A percentile compares a stretch with the other conserved stretches of the same genome.
Evolutionary conservation across 2,888 invertebrate genomes (phyloP).

Genomic region (Pocota personata): DNA sequence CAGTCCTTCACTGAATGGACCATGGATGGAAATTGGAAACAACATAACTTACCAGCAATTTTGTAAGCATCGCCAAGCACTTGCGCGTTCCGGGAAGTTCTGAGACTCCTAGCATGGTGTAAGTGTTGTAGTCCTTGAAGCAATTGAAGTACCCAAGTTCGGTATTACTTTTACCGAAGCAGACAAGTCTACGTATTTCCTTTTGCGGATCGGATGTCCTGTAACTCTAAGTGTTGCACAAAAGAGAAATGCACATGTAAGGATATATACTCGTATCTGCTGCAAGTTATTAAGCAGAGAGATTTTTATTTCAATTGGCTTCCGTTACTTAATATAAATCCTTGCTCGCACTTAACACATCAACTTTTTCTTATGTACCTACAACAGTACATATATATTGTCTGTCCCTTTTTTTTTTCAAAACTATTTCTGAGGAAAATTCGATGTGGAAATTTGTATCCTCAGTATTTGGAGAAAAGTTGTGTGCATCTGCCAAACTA

Average conservation of each 20-base stretch:
- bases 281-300: background rate
- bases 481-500: constrained; percentile 47
- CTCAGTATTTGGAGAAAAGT: constrained; percentile 36
- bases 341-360: background rate
- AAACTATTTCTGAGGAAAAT: too few species aligned
- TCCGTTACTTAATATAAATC: constrained; percentile 14
- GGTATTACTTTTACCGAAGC: background rate
- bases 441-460: constrained; percentile 52
- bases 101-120: constrained; percentile 27
- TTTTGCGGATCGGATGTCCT: constrained; percentile 15
- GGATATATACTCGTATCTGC: constrained; percentile 22
- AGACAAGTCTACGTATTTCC: background rate
- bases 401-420: too few species aligned
- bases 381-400: too few species aligned
- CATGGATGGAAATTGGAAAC: background rate
- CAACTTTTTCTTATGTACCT: background rate
- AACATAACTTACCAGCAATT: constrained; percentile 58
- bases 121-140: constrained; percentile 21
- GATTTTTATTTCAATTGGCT: constrained; percentile 32
- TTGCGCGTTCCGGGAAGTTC: constrained; percentile 46
- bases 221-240: constrained; percentile 20
- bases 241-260: background rate
- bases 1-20: background rate
- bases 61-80: constrained; percentile 36
- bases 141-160: background rate